Evolutionary conservation across 2,888 invertebrate species (phyloP).

Genomic region (Cephalotes varians): DNA sequence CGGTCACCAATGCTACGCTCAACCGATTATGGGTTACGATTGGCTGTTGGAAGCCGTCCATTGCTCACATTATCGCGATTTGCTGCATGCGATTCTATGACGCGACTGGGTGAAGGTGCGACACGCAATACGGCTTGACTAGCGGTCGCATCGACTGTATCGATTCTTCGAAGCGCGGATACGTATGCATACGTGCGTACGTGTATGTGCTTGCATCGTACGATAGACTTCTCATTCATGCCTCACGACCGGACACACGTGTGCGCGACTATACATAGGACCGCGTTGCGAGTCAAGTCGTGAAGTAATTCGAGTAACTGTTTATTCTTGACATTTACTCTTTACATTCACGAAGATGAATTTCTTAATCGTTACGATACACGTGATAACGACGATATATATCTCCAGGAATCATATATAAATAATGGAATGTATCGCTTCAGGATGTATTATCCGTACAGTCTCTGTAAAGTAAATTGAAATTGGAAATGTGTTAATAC

Average conservation of each 20-base stretch:
- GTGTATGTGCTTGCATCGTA: conserved; percentile 7
- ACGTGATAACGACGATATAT: conserved; percentile 14
- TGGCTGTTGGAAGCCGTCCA: conserved; percentile 49
- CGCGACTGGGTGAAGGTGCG: conserved; percentile 44
- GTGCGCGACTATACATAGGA: not conserved
- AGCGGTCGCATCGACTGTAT: conserved; percentile 36
- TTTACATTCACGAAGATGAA: too few relatives aligned
- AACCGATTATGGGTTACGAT: conserved; percentile 61
- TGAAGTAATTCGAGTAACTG: not conserved
- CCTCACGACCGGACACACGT: conserved; percentile 31
- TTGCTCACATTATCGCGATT: conserved; percentile 41
- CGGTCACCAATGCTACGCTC: conserved; percentile 48
- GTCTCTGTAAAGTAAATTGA: too few relatives aligned
- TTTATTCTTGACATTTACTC: too few relatives aligned
- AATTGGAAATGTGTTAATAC: too few relatives aligned
- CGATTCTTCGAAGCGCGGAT: conserved; percentile 49
- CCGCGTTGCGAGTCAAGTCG: not conserved
- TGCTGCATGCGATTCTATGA: conserved; percentile 14
- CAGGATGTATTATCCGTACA: too few relatives aligned
- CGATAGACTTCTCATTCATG: conserved; percentile 67
- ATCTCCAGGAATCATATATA: not conserved
- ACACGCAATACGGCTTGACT: conserved; percentile 49
- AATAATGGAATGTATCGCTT: not conserved
- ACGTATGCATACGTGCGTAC: not conserved
- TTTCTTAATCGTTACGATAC: conserved; percentile 26